phyloP scores from a whole-genome alignment of 2,113 vertebrate genomes.

The Taxidea taxus region DNA sequence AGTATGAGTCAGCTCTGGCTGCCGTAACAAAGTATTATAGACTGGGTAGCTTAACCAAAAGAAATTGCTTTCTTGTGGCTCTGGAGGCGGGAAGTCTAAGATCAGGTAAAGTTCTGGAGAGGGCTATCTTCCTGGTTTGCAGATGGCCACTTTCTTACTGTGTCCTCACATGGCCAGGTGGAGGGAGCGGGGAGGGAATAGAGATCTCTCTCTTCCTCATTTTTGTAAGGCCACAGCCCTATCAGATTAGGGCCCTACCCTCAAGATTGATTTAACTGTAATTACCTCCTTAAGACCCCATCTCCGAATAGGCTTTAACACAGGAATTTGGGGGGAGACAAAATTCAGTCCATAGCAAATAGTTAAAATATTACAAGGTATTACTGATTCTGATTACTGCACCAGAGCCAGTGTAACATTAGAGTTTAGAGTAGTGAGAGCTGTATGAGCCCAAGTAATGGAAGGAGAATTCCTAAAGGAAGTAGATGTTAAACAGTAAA shows the following conservation, averaged over 20 bases:
- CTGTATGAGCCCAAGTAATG: neutral
- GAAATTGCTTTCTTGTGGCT: neutral
- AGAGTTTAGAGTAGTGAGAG: neutral
- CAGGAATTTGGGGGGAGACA: neutral
- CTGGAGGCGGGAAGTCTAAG: neutral
- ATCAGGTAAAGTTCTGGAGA: neutral
- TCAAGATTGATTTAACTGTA: neutral
- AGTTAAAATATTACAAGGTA: neutral
- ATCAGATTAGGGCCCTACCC: neutral
- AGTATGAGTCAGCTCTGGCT: neutral
- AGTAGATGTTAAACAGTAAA: neutral
- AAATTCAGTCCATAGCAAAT: neutral
- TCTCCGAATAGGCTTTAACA: neutral
- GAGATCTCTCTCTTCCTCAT: neutral
- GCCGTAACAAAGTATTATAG: neutral
- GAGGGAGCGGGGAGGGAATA: neutral
- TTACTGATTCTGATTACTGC: neutral
- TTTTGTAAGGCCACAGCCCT: neutral
- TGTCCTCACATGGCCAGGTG: neutral
- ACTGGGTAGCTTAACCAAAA: neutral
- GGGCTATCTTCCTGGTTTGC: neutral
- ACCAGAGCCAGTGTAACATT: neutral
- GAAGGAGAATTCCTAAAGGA: neutral
- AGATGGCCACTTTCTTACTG: neutral
- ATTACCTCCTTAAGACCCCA: neutral